A percentile compares a stretch with the other conserved stretches of the same genome.
These are phyloP conservation scores for Thalassarche chlororhynchos DNA, from an alignment of 2,113 vertebrate species.

Conservation along the genomic window DNA sequence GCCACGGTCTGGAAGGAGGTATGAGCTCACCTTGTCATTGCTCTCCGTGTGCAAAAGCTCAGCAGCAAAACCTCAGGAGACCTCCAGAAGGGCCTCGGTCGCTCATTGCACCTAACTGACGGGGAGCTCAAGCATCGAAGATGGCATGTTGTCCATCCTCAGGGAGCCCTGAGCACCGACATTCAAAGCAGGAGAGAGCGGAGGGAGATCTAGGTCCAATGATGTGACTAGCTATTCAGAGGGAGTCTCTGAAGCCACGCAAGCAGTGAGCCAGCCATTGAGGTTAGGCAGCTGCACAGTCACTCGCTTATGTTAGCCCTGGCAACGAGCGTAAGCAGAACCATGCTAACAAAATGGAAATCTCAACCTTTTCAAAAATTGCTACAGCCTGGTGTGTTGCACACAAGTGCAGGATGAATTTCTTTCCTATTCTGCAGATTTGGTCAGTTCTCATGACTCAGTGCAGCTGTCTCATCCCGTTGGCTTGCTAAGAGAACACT, in stretches of 20 bases:
- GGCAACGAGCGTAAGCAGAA: neutral
- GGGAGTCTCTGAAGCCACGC: neutral
- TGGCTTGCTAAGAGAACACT: neutral
- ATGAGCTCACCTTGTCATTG: neutral
- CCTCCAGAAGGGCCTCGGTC: neutral
- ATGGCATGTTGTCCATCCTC: neutral
- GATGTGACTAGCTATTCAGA: neutral
- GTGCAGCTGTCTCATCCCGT: neutral
- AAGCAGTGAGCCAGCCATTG: neutral
- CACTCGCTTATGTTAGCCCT: neutral
- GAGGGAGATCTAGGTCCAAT: neutral
- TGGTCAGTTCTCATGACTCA: neutral
- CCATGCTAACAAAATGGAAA: neutral
- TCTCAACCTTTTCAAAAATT: neutral
- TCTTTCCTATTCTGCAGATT: neutral
- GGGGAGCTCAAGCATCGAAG: neutral
- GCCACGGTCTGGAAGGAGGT: neutral
- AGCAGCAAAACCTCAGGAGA: neutral
- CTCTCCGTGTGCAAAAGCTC: neutral
- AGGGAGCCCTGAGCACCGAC: neutral
- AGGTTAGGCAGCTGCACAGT: neutral
- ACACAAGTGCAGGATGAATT: neutral
- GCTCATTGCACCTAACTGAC: neutral
- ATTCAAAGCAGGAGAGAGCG: neutral
- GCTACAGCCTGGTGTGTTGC: neutral